Conservation (phyloP, 1,140 invertebrate genomes). For the Aphis gossypii region DNA sequence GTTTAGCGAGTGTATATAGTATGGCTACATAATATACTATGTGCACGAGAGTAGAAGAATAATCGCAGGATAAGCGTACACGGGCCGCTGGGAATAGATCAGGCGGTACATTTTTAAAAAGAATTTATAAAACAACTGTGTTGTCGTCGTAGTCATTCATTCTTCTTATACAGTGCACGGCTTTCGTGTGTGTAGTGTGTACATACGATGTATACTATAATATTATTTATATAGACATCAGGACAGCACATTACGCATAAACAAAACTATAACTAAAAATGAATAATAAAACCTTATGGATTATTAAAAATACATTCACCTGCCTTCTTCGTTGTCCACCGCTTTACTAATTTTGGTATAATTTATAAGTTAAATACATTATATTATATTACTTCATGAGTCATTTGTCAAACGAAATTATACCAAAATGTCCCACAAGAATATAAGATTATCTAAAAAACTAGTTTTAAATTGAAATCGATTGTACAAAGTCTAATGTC, state of each 20-base stretch:
- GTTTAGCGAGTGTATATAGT: not conserved
- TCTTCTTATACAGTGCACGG: not conserved
- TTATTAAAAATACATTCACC: not conserved
- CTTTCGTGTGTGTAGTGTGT: not conserved
- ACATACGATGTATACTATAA: not conserved
- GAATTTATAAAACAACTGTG: not conserved
- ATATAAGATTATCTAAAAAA: not conserved
- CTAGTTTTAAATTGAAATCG: not conserved
- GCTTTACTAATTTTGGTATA: not conserved
- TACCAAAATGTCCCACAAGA: not conserved
- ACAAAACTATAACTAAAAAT: not conserved
- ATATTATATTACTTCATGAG: not conserved
- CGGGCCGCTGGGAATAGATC: not conserved
- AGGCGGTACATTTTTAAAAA: not conserved
- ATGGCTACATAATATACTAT: not conserved
- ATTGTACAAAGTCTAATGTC: no score
- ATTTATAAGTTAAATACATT: not conserved
- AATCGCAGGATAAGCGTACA: not conserved
- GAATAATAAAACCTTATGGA: not conserved
- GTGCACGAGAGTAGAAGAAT: not conserved
- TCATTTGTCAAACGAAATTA: not conserved
- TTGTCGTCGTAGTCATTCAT: not conserved
- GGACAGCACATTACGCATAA: not conserved
- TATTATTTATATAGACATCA: not conserved
- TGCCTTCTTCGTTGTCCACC: not conserved